Percentiles rank a stretch among this genome's conserved stretches.
These are phyloP conservation scores for Caenorhabditis uteleia DNA, from an alignment of 2,888 invertebrate species.

Conservation along the genomic window DNA sequence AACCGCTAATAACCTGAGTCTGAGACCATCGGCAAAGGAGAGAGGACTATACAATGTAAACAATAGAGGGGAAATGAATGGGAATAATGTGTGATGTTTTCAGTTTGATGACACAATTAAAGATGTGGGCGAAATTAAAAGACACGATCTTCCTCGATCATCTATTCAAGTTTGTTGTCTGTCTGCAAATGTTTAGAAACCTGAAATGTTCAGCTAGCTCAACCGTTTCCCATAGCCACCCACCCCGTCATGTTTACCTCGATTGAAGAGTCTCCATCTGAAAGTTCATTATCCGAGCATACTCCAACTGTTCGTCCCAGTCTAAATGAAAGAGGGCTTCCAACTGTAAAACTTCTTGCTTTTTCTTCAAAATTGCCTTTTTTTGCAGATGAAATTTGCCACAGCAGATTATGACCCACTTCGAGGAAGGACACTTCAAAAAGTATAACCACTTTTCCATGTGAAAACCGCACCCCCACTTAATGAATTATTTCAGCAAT, in stretches of 20 bases:
- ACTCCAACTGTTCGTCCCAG: not conserved
- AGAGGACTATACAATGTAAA: conserved; percentile 31
- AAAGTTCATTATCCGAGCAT: too few relatives aligned
- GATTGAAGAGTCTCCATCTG: too few relatives aligned
- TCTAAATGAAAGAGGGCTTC: conserved; percentile 2
- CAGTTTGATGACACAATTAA: conserved; percentile 37
- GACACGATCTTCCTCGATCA: conserved; percentile 27
- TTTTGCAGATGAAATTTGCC: conserved; percentile 28
- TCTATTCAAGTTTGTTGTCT: conserved; percentile 3
- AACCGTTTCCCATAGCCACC: too few relatives aligned
- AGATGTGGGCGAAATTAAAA: conserved; percentile 8
- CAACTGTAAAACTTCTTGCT: not conserved
- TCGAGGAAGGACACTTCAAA: conserved; percentile 29
- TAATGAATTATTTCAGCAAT: conserved; percentile 27
- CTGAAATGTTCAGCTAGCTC: too few relatives aligned
- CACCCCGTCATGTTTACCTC: not conserved
- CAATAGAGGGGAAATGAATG: not conserved
- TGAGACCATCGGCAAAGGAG: conserved; percentile 29
- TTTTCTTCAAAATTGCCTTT: not conserved
- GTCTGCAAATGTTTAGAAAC: not conserved
- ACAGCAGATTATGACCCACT: conserved; percentile 14
- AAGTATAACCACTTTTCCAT: conserved; percentile 9
- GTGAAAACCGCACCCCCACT: conserved; percentile 4
- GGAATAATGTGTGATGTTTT: not conserved
- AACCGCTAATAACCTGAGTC: conserved; percentile 10